Percentiles rank a stretch among this genome's conserved stretches.
These are phyloP conservation scores for Sipha flava DNA, from an alignment of 1,140 invertebrate genomes.

Conservation along the genomic window DNA sequence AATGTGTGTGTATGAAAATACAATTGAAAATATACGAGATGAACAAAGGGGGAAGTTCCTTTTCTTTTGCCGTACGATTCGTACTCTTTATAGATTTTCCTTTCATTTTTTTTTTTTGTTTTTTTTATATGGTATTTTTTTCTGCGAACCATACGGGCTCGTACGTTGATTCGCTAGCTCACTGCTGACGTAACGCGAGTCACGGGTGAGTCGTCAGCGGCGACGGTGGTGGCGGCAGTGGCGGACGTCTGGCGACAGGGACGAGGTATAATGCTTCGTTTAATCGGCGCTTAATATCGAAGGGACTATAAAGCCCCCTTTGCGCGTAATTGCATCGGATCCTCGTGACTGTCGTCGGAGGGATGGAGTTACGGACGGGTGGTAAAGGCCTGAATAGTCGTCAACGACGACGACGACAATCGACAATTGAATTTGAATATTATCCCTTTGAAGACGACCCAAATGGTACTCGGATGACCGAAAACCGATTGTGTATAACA, in stretches of 20 bases:
- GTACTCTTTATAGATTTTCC: neutral
- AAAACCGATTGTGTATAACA: constrained; percentile 3
- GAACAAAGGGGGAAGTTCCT: neutral
- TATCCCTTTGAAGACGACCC: neutral
- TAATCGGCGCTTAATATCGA: constrained; percentile 29
- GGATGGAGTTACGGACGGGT: neutral
- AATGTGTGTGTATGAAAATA: too few species aligned
- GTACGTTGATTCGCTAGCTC: neutral
- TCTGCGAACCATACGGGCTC: neutral
- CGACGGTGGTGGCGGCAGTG: neutral
- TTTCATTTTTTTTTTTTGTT: too few species aligned
- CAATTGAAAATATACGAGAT: too few species aligned
- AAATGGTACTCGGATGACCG: neutral
- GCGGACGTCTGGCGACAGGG: neutral
- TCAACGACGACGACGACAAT: neutral
- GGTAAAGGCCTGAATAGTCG: neutral
- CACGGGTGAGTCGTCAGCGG: too few species aligned
- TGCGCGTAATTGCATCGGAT: neutral
- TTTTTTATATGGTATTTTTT: too few species aligned
- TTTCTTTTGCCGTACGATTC: neutral
- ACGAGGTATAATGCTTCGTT: constrained; percentile 13
- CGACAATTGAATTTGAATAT: constrained; percentile 24
- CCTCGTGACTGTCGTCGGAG: neutral
- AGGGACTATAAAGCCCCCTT: constrained; percentile 23
- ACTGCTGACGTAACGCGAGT: too few species aligned